Base-by-base conservation (phyloP, 1,140 invertebrate genomes). In the Drosophila pandora region DNA sequence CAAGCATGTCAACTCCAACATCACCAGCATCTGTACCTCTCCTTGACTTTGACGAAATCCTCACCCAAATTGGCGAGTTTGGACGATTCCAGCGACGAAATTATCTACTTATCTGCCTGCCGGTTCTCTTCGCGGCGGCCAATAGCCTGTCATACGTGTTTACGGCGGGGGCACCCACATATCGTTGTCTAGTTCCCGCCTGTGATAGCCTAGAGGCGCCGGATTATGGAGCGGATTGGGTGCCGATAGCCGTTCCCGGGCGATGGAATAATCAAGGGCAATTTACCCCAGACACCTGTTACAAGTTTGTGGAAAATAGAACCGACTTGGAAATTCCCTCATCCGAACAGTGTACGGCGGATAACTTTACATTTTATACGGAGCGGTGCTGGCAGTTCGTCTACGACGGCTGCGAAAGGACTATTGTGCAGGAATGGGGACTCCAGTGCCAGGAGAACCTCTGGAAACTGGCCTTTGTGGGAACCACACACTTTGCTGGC, bases 401-500 rank as follows among this genome's bases (percentile, higher is more conserved):
- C 0, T 94, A 92, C 78, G 90, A 90, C 12, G 61, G 71, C 10
- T 49, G 85, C 9, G 93, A 94, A 71, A 78, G 85, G 5, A 94
- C 94, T 0, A 94, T 94, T 73, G 93, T 94, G 0, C 93, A 93
- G 70, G 93, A 94, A 92, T 94, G 94, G 93, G 87, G 92, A 0
- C 83, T 94, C n/a, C 93, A 93, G 10, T 94, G 94, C 70, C 79
- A 91, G 30, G 93, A 94, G 72, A 94, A 94, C 61, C 90, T 93
- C 63, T 95, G 95, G 94, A 94, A 94, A 69, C 81, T 95, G 43
- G 93, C 94, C 0, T 91, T 95, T 22, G 93, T 95, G 9, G 94
- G 95, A 5, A 94, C 94, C 0, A 84, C 93, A 17, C 94, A 95
- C 81, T 94, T 94, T 79, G 92, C 93, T 21, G 94, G 94, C 2